Evolutionary conservation across 2,113 vertebrate species (phyloP).

Genomic region (Dasyprocta punctata): DNA sequence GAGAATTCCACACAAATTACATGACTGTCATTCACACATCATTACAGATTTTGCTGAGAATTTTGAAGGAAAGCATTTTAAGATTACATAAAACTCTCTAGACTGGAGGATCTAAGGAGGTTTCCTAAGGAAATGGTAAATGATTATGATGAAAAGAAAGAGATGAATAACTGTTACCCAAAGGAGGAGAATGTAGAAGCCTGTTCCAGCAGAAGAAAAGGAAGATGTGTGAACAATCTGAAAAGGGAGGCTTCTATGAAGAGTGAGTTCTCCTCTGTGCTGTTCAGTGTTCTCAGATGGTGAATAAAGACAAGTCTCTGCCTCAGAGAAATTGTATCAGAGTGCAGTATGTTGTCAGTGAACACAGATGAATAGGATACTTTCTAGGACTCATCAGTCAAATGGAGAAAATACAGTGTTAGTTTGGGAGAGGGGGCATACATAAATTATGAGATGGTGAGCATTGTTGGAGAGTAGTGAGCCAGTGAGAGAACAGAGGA

Average conservation of each 20-base stretch:
- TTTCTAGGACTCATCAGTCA: not conserved
- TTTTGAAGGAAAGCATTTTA: not conserved
- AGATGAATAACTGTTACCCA: not conserved
- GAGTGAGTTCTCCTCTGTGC: not conserved
- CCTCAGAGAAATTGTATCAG: not conserved
- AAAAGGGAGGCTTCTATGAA: not conserved
- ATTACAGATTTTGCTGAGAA: not conserved
- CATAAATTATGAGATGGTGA: not conserved
- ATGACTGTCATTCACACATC: not conserved
- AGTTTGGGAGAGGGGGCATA: not conserved
- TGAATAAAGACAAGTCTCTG: not conserved
- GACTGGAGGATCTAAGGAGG: not conserved
- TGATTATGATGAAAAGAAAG: not conserved
- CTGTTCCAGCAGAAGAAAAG: not conserved
- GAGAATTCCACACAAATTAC: not conserved
- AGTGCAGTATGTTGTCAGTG: not conserved
- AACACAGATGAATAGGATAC: not conserved
- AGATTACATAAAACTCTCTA: not conserved
- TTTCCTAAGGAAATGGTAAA: not conserved
- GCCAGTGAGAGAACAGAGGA: not conserved
- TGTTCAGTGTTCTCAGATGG: not conserved
- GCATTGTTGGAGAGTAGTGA: not conserved
- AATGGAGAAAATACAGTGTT: not conserved
- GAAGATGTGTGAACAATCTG: not conserved
- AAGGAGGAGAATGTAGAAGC: not conserved